phyloP scores from a whole-genome alignment of 2,797 vertebrate species.

The Brachyalestes nurse region DNA sequence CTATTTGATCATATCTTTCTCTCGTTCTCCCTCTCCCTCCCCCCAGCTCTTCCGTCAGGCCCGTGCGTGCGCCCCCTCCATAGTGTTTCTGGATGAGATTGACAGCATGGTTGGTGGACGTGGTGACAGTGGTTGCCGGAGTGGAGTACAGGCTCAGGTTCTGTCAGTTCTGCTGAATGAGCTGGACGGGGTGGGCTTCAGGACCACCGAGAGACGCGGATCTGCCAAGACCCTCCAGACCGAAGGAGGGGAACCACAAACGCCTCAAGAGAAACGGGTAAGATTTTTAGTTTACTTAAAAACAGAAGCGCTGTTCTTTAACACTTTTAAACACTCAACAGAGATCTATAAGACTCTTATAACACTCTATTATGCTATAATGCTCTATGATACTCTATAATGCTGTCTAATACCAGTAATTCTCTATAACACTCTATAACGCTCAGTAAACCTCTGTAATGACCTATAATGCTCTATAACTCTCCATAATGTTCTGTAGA shows the following conservation, averaged over 20 bases:
- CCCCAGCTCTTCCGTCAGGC: slow-evolving; percentile 90
- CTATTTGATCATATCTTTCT: neutral
- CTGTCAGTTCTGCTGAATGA: slow-evolving; percentile 96
- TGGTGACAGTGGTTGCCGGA: slow-evolving; percentile 65
- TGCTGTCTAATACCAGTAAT: no score
- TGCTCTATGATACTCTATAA: no score
- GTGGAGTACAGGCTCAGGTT: slow-evolving; percentile 83
- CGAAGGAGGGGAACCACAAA: slow-evolving; percentile 69
- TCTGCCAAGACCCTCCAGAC: slow-evolving; percentile 63
- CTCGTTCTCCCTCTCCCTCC: neutral
- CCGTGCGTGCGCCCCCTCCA: slow-evolving; percentile 88
- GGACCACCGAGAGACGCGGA: slow-evolving; percentile 85
- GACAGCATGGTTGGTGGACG: slow-evolving; percentile 91
- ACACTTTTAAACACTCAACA: no score
- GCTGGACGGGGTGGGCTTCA: slow-evolving; percentile 92
- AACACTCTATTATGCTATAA: no score
- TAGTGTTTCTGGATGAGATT: slow-evolving; percentile 97
- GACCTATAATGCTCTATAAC: no score
- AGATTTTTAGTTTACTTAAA: slow-evolving; percentile 1
- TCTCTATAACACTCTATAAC: no score
- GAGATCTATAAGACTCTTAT: no score
- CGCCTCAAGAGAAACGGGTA: slow-evolving; percentile 73
- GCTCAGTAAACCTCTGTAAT: no score
- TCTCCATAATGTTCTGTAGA: no score
- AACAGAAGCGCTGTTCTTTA: no score